Evolutionary conservation across 2,888 invertebrate species (phyloP).

Genomic region (Euphydryas editha): DNA sequence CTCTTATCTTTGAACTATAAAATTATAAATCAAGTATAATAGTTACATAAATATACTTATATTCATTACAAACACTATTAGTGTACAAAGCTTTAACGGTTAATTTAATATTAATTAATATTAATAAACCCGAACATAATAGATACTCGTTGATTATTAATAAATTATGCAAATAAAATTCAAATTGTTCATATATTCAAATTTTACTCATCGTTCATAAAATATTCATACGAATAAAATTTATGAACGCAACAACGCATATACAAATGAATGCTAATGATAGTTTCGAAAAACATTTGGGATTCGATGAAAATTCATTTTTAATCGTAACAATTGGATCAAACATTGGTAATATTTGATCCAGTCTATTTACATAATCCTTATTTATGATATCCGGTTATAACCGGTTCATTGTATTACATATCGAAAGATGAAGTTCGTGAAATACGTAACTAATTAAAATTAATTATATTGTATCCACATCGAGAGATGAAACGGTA

Average conservation of each 20-base stretch:
- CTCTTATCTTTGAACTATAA: neutral
- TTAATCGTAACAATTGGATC: slow-evolving; percentile 8
- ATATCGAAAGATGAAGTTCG: neutral
- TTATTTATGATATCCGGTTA: neutral
- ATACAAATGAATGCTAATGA: slow-evolving; percentile 27
- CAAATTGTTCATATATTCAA: slow-evolving; percentile 40
- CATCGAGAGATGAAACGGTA: neutral
- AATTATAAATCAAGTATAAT: neutral
- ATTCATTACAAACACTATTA: slow-evolving; percentile 16
- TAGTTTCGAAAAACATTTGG: slow-evolving; percentile 23
- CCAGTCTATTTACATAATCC: neutral
- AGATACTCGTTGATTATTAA: slow-evolving; percentile 31
- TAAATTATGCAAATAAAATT: slow-evolving; percentile 40
- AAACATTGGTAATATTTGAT: neutral
- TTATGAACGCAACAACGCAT: slow-evolving; percentile 28
- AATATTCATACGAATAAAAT: slow-evolving; percentile 35
- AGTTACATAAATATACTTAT: slow-evolving; percentile 1
- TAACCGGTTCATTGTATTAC: neutral
- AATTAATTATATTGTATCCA: neutral
- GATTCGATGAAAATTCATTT: slow-evolving; percentile 9
- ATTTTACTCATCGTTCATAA: slow-evolving; percentile 33
- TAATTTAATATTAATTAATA: slow-evolving; percentile 32
- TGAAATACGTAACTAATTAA: neutral
- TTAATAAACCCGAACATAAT: slow-evolving; percentile 25
- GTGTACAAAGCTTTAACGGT: slow-evolving; percentile 21